Base-by-base conservation (phyloP, 2,888 invertebrate genomes). In the Drosophila paucipuncta region DNA sequence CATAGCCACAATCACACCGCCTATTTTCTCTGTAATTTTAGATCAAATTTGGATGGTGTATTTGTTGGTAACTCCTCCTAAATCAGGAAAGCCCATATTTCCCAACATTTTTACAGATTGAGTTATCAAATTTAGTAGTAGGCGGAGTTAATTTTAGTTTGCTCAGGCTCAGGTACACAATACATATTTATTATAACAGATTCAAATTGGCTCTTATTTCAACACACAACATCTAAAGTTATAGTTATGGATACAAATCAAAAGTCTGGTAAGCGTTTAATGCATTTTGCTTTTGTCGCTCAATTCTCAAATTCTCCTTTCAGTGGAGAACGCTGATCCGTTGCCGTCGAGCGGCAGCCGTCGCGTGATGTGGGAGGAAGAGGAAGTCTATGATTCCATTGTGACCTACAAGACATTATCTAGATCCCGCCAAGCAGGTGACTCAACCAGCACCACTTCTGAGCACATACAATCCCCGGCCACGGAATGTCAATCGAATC, bases 351-450 rank as follows among this genome's bases (percentile, higher is more conserved):
- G 74, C 61, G 68, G 74, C 64, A 86, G 80, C 50, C 90, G 82
- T 4, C 73, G 80, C 16, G 82, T 82, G 25, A 76, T 86, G 78
- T 87, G 90, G 87, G 80, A 80, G 31, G 68, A 84, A 3, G 87
- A 80, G 62, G 87, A 87, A 60, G 76, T 78, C 25, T 87, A 67
- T 16, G 75, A 89, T 31, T 82, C 86, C 7, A 52, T 86, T 35
- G 89, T 90, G 22, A 88, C 72, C 53, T 90, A 88, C 35, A 61
- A 70, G 11, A 70, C 72, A 1, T 13, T 75, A 11, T 59, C 65
- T 5, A 47, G 31, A 47, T 9, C 37, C 11, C 62, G 50, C 31
- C 39, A 30, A 0, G 16, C 30, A 13, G 33, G 16, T 10, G 18
- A 41, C 11, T 53, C 73, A 0, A 33, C 50, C 2, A 73, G 18